These are phyloP conservation scores for Pocillopora damicornis DNA, from an alignment of 64 coral and sea anemone species.

Conservation along the genomic window DNA sequence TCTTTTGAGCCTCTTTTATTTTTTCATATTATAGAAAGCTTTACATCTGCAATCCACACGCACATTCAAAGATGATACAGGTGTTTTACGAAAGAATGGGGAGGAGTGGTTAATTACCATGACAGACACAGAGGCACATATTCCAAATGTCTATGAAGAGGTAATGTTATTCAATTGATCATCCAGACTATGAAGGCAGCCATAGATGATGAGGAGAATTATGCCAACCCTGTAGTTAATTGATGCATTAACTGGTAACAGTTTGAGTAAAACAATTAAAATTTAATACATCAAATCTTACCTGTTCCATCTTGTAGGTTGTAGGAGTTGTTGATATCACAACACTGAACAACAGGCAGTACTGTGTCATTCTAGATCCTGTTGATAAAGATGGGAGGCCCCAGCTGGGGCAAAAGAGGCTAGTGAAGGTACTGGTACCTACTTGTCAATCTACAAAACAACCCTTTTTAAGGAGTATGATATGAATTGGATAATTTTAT, in stretches of 20 bases:
- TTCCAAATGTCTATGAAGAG: conserved; percentile 99
- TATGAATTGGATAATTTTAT: no score
- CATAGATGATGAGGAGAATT: no score
- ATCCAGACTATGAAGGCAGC: no score
- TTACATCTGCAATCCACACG: conserved; percentile 82
- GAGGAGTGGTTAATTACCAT: conserved; percentile 97
- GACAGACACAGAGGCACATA: conserved; percentile 90
- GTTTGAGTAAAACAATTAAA: no score
- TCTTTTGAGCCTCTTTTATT: no score
- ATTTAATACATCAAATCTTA: no score
- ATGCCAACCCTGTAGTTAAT: no score
- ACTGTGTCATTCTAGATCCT: conserved; percentile 91
- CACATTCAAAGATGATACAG: conserved; percentile 94
- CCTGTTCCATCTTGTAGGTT: conserved; percentile 40
- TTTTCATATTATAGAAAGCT: conserved; percentile 54
- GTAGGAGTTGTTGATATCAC: conserved; percentile 89
- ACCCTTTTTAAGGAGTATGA: no score
- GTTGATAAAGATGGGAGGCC: conserved; percentile 94
- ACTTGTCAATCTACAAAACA: background rate
- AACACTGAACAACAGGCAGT: conserved; percentile 91
- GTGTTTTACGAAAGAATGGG: conserved; percentile 82
- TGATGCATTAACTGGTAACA: no score
- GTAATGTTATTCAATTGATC: conserved; percentile 2
- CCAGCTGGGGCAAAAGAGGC: conserved; percentile 90
- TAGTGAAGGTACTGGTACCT: conserved; percentile 66